These are phyloP conservation scores for Electrona antarctica DNA, from an alignment of 2,113 vertebrate species.

Conservation along the genomic window DNA sequence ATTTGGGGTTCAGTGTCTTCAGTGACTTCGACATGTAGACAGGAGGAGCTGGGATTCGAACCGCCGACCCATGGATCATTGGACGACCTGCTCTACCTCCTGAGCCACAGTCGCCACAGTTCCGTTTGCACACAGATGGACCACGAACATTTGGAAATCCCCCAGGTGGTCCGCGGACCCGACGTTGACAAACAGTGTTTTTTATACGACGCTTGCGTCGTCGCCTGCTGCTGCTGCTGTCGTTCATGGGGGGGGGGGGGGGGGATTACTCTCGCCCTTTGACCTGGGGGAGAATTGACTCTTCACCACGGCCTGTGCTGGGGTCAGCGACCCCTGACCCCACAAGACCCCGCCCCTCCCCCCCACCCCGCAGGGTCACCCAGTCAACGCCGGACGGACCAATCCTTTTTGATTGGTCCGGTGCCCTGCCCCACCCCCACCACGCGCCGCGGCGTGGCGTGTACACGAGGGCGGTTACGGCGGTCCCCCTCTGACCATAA, in stretches of 20 bases:
- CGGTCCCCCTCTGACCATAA: no score
- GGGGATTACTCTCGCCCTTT: constrained; percentile 62
- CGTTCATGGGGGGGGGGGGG: constrained; percentile 8
- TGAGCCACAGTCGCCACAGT: no score
- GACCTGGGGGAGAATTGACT: constrained; percentile 75
- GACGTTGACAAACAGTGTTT: no score
- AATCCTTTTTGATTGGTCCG: constrained; percentile 59
- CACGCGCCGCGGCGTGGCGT: neutral
- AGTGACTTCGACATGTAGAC: no score
- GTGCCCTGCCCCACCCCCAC: neutral
- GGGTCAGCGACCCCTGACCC: constrained; percentile 72
- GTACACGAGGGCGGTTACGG: no score
- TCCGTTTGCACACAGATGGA: no score
- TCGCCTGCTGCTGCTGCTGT: constrained; percentile 40
- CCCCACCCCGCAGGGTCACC: constrained; percentile 32
- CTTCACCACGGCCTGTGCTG: constrained; percentile 68
- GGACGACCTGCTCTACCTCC: no score
- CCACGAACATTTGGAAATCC: no score
- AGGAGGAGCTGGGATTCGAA: no score
- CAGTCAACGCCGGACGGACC: constrained; percentile 69
- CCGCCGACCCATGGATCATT: no score
- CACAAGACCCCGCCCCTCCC: neutral
- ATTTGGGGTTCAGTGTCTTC: no score
- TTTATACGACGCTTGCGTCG: neutral
- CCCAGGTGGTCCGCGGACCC: no score